phyloP scores from a whole-genome alignment of 2,797 vertebrate genomes.

The Moxostoma hubbsi region DNA sequence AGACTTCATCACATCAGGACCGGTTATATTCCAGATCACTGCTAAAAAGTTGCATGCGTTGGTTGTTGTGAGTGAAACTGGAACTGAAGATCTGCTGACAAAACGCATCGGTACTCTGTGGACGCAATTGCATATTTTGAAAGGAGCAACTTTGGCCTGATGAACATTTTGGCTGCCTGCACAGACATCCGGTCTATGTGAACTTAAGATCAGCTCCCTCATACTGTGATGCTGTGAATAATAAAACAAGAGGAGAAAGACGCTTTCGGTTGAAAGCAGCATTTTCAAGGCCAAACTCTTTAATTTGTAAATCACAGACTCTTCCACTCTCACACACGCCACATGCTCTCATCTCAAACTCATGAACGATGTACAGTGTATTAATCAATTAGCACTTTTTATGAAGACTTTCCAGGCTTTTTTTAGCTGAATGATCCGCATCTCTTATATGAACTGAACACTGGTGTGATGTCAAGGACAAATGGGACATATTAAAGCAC shows the following conservation, averaged over 20 bases:
- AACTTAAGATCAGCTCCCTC: constrained; percentile 24
- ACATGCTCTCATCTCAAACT: constrained; percentile 32
- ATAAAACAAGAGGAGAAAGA: constrained; percentile 9
- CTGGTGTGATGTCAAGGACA: constrained; percentile 75
- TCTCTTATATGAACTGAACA: constrained; percentile 77
- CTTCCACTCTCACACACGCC: not conserved
- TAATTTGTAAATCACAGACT: constrained; percentile 12
- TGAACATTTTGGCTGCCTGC: constrained; percentile 5
- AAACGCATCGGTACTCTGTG: not conserved
- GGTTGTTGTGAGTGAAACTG: not conserved
- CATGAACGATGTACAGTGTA: constrained; percentile 65
- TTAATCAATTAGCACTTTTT: constrained; percentile 75
- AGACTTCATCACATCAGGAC: not conserved
- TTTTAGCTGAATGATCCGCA: constrained; percentile 79
- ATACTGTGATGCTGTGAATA: constrained; percentile 23
- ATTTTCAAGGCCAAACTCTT: not conserved
- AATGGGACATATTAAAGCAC: constrained; percentile 78
- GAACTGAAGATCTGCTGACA: not conserved
- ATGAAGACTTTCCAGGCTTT: constrained; percentile 56
- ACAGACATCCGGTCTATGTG: not conserved
- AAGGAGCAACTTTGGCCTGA: constrained; percentile 11
- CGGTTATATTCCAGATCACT: not conserved
- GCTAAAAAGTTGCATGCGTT: not conserved
- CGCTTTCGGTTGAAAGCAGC: no score
- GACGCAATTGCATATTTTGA: not conserved